Percentiles rank a stretch among this genome's conserved stretches.
phyloP scores from a whole-genome alignment of 2,888 invertebrate species.

The Drosophila robusta region DNA sequence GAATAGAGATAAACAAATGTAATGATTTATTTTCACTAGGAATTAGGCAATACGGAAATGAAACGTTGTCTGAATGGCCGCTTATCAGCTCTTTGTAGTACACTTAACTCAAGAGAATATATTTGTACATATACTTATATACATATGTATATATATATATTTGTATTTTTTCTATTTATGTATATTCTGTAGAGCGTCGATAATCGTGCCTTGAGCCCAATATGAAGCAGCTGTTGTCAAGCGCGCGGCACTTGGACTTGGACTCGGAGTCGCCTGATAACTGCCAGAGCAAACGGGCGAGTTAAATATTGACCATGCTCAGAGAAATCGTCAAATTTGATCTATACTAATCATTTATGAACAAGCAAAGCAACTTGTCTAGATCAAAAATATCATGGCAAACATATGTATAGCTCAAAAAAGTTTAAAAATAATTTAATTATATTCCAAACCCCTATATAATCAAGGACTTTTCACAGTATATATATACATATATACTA shows the following conservation, averaged over 20 bases:
- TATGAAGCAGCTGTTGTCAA: slow-evolving; percentile 46
- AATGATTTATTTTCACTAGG: slow-evolving; percentile 9
- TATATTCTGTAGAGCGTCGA: slow-evolving; percentile 29
- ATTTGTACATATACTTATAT: slow-evolving; percentile 8
- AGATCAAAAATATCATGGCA: too few relatives aligned
- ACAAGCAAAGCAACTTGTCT: too few relatives aligned
- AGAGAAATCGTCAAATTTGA: neutral
- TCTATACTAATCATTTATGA: neutral
- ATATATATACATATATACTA: too few relatives aligned
- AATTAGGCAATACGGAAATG: slow-evolving; percentile 51
- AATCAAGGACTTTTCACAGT: too few relatives aligned
- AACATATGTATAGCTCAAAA: neutral
- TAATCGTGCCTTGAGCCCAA: slow-evolving; percentile 47
- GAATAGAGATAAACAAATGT: slow-evolving; percentile 3
- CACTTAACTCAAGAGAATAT: slow-evolving; percentile 2
- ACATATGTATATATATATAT: slow-evolving; percentile 9
- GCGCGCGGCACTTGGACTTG: slow-evolving; percentile 44
- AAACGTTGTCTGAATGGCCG: slow-evolving; percentile 24
- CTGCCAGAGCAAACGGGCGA: slow-evolving; percentile 19
- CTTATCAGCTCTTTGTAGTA: slow-evolving; percentile 50
- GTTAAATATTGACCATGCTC: slow-evolving; percentile 17
- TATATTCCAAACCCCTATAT: too few relatives aligned
- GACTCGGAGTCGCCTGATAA: slow-evolving; percentile 44
- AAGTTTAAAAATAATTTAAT: too few relatives aligned
- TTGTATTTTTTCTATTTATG: slow-evolving; percentile 5